Evolutionary conservation across 2,113 vertebrate genomes (phyloP).

Genomic region (Hypocryptadius cinnamomeus): DNA sequence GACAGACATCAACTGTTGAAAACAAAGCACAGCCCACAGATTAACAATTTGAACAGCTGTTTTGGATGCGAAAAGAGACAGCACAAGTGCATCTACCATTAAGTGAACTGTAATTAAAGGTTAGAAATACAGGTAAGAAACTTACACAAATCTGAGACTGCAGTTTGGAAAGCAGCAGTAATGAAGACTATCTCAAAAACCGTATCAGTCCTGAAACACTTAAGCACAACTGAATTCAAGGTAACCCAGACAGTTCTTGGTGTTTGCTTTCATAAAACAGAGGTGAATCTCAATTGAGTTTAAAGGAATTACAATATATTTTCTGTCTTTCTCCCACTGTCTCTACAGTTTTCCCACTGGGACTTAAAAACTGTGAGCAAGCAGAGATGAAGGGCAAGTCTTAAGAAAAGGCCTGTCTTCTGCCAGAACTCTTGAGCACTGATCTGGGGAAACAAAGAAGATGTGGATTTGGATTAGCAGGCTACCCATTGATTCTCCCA

Average conservation of each 20-base stretch:
- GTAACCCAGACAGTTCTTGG: not conserved
- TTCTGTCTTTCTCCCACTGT: not conserved
- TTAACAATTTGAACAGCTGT: not conserved
- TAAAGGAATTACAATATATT: not conserved
- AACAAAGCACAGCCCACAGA: not conserved
- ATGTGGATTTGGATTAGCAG: slow-evolving; percentile 15
- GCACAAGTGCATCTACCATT: not conserved
- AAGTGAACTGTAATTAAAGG: not conserved
- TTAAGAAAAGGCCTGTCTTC: not conserved
- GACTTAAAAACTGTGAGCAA: not conserved
- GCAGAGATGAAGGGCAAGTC: not conserved
- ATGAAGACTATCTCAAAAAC: not conserved
- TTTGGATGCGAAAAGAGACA: not conserved
- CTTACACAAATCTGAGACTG: not conserved
- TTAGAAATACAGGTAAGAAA: not conserved
- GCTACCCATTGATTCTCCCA: not conserved
- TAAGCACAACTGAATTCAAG: not conserved
- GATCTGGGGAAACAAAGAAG: not conserved
- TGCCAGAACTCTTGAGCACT: not conserved
- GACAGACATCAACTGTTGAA: not conserved
- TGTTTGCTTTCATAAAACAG: not conserved
- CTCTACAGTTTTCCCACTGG: not conserved
- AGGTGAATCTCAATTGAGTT: not conserved
- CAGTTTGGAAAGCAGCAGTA: not conserved
- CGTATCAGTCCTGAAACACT: not conserved